Conservation (phyloP, 2,797 vertebrate genomes). For the Myotis pilosus region DNA sequence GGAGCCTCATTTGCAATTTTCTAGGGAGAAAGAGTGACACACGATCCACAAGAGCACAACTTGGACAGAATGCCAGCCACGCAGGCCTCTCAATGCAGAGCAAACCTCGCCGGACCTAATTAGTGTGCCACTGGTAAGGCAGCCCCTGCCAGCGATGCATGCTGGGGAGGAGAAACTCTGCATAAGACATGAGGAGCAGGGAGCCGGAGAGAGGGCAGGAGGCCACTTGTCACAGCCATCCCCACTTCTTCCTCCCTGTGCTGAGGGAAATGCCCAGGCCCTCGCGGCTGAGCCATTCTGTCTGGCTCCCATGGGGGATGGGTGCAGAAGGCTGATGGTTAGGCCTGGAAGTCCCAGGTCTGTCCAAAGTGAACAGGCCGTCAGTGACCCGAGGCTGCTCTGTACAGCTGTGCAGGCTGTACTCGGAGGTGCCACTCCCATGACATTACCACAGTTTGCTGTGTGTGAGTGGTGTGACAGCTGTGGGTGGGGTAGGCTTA, state of each 20-base stretch:
- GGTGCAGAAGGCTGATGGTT: not conserved
- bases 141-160: not conserved
- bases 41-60: not conserved
- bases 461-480: not conserved
- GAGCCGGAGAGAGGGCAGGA: not conserved
- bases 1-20: not conserved
- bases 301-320: not conserved
- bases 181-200: not conserved
- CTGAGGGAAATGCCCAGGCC: not conserved
- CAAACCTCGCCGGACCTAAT: slow-evolving; percentile 58
- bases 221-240: not conserved
- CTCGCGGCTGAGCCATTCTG: not conserved
- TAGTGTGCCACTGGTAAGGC: slow-evolving; percentile 39
- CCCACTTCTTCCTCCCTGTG: not conserved
- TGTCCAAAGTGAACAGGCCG: not conserved
- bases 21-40: not conserved
- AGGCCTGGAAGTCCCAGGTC: not conserved
- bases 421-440: not conserved
- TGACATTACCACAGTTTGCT: not conserved
- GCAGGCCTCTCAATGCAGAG: not conserved
- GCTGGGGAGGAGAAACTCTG: not conserved
- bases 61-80: not conserved
- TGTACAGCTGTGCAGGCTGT: not conserved
- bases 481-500: not conserved
- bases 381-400: not conserved